Evolutionary conservation across 2,888 invertebrate genomes (phyloP).

Genomic region (Tenthredo mesomela): DNA sequence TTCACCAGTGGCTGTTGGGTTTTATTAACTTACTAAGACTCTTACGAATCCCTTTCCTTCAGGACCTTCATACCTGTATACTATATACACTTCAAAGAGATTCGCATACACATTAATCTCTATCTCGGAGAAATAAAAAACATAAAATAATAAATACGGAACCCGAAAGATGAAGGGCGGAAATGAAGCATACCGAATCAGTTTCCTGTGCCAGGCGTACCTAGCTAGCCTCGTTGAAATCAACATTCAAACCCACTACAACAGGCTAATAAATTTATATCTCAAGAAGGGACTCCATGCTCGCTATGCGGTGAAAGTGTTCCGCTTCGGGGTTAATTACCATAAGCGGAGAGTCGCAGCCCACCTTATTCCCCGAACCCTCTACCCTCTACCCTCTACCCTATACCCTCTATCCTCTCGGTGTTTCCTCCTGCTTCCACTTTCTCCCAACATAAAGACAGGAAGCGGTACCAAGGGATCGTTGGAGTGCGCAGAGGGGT

Average conservation of each 20-base stretch:
- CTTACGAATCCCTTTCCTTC: not conserved
- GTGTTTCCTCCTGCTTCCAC: slow-evolving; percentile 4
- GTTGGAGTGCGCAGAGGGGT: slow-evolving; percentile 26
- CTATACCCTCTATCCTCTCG: not conserved
- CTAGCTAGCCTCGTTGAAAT: not conserved
- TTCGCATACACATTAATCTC: not conserved
- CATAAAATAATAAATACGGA: not conserved
- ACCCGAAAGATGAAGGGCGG: not conserved
- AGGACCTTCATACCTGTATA: not conserved
- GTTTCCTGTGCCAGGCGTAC: not conserved
- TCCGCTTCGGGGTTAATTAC: slow-evolving; percentile 42
- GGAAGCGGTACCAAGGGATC: slow-evolving; percentile 13
- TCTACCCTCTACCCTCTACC: not conserved
- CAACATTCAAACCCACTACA: slow-evolving; percentile 48
- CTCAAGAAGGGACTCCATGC: slow-evolving; percentile 13
- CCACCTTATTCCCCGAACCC: slow-evolving; percentile 1
- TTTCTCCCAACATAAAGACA: slow-evolving; percentile 5
- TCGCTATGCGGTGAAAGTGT: slow-evolving; percentile 38
- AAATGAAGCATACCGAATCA: not conserved
- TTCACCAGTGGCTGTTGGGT: not conserved
- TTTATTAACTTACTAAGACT: slow-evolving; percentile 5
- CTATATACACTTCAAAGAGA: slow-evolving; percentile 24
- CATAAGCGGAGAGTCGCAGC: slow-evolving; percentile 28
- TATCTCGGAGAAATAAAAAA: not conserved
- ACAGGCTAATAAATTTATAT: slow-evolving; percentile 41